Base-by-base conservation (phyloP, 2,888 invertebrate genomes). In the Drosophila infuscata region DNA sequence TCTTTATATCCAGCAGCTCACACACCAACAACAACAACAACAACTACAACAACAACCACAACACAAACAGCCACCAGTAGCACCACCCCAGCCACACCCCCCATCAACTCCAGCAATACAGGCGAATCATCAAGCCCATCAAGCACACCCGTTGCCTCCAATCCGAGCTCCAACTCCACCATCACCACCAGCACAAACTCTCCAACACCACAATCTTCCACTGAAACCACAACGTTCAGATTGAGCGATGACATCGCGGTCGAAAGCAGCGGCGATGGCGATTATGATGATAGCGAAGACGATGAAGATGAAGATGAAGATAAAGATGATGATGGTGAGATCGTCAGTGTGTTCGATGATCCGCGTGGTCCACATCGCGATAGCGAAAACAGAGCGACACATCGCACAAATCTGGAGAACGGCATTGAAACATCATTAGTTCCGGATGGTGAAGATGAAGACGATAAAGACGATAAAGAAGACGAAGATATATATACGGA, bases 1-100 rank as follows among this genome's bases (percentile, higher is more conserved):
- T 90, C 82, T 90, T 76, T 90, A 82, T 87, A 88, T 87, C 86
- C 87, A 88, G 83, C 90, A 87, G 87, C 87, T 90, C 78, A 88
- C 63, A 77, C 76, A 79, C 77, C 77, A 73, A 76, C 82, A 68
- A 68, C 74, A 63, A 64, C 75, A 61, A 62, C 73, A 56, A 57
- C 77, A 67, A 46, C 54, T 53, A 66, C 62, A 53, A 64, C 75
- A 52, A 61, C 56, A 32, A 57, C 71, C 3, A 59, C 61, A 29
- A 56, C 6, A 59, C 58, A 29, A 38, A 29, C 54, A 73, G 41
- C 29, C 51, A 51, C 17, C 53, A 48, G 38, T 56, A 65, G 48
- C 52, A 59, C 61, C 51, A 64, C 74, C 15, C 60, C 56, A 72
- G 32, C 54, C 74, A 43, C 58, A 73, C 52, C 70, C 25, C 36